Conservation (phyloP, 1,140 invertebrate species). For the Acromyrmex heyeri region DNA sequence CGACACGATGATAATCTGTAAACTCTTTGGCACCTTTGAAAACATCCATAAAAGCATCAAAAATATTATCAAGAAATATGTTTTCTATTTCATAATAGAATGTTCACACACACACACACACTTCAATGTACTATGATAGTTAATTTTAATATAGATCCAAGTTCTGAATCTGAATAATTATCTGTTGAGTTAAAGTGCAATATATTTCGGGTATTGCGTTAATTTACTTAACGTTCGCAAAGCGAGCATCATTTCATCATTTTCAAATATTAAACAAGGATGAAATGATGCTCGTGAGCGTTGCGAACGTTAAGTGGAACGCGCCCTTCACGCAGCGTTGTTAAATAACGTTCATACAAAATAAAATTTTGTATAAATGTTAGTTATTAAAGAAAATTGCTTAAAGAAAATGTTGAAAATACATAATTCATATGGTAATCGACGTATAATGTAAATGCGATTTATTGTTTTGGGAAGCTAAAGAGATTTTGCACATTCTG, state of each 20-base stretch:
- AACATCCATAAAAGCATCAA: too few relatives aligned
- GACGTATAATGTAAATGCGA: not conserved
- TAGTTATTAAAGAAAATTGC: not conserved
- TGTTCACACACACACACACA: too few relatives aligned
- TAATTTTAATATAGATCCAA: not conserved
- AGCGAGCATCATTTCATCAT: too few relatives aligned
- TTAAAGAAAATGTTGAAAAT: constrained; percentile 26
- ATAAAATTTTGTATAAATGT: not conserved
- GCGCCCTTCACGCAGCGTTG: not conserved
- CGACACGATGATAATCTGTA: too few relatives aligned
- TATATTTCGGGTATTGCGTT: not conserved
- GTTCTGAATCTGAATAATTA: not conserved
- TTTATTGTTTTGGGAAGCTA: not conserved
- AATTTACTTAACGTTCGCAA: too few relatives aligned
- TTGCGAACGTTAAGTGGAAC: too few relatives aligned
- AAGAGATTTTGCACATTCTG: constrained; percentile 11
- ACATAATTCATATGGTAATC: not conserved
- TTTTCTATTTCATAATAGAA: not conserved
- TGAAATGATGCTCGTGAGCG: too few relatives aligned
- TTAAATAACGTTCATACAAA: not conserved
- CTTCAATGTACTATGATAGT: not conserved
- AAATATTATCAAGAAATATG: not conserved
- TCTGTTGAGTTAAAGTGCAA: not conserved
- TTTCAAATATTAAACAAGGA: too few relatives aligned
- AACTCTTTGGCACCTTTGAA: too few relatives aligned